A percentile compares a stretch with the other conserved stretches of the same genome.
These are phyloP conservation scores for Drosophila meridiana DNA, from an alignment of 2,888 invertebrate species.

Conservation along the genomic window DNA sequence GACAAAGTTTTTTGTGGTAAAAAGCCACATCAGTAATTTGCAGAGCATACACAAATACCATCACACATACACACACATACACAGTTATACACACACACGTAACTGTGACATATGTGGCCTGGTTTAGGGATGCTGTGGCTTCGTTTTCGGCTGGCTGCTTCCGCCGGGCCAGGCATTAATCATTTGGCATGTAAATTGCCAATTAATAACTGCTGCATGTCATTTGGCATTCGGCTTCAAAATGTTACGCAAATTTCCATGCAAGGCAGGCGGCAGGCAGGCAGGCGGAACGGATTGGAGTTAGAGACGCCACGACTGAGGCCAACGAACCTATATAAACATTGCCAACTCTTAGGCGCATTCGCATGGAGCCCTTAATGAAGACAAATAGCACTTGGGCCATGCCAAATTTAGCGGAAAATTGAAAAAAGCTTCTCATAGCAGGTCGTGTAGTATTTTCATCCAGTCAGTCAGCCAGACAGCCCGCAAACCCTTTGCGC, in stretches of 20 bases:
- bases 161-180: slow-evolving; percentile 74
- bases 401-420: slow-evolving; percentile 84
- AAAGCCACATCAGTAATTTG: slow-evolving; percentile 81
- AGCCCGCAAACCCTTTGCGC: slow-evolving; percentile 26
- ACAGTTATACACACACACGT: slow-evolving; percentile 13
- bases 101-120: slow-evolving; percentile 67
- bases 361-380: slow-evolving; percentile 73
- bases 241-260: slow-evolving; percentile 62
- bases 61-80: slow-evolving; percentile 21
- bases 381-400: slow-evolving; percentile 82
- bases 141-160: slow-evolving; percentile 68
- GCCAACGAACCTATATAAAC: slow-evolving; percentile 58
- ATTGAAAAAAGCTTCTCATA: slow-evolving; percentile 82
- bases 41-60: slow-evolving; percentile 53
- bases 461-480: slow-evolving; percentile 18
- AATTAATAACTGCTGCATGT: slow-evolving; percentile 82
- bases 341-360: slow-evolving; percentile 72
- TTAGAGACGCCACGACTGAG: slow-evolving; percentile 13
- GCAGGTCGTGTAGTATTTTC: slow-evolving; percentile 30
- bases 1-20: slow-evolving; percentile 80
- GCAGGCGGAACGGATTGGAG: slow-evolving; percentile 23
- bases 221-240: slow-evolving; percentile 73
- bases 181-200: slow-evolving; percentile 81
- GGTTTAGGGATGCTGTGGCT: slow-evolving; percentile 67
- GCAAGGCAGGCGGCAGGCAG: slow-evolving; percentile 3